A percentile compares a stretch with the other conserved stretches of the same genome.
Evolutionary conservation across 2,113 vertebrate species (phyloP).

Genomic region (Anoura caudifer): DNA sequence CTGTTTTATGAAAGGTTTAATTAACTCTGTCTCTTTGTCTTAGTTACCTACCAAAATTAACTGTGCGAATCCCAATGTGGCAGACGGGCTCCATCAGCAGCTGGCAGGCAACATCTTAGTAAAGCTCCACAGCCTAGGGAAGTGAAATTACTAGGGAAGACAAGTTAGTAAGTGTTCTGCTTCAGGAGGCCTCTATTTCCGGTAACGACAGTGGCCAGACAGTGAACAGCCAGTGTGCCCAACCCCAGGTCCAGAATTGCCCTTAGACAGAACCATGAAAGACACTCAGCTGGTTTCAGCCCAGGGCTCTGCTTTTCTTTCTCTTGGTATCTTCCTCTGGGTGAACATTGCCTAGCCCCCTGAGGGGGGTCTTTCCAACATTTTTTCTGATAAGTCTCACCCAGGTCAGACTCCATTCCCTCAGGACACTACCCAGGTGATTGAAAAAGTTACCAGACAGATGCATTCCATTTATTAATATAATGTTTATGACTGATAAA

Average conservation of each 20-base stretch:
- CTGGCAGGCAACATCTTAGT: neutral
- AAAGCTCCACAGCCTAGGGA: neutral
- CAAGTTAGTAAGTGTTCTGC: neutral
- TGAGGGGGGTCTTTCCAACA: neutral
- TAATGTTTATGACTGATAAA: neutral
- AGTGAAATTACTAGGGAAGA: constrained; percentile 31
- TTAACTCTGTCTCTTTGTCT: constrained; percentile 53
- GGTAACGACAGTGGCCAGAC: neutral
- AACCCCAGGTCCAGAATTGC: neutral
- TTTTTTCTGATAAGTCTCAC: neutral
- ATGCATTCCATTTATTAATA: neutral
- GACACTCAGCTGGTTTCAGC: neutral
- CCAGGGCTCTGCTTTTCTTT: neutral
- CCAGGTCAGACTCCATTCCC: no score
- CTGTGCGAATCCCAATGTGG: neutral
- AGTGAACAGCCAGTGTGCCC: neutral
- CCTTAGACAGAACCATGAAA: neutral
- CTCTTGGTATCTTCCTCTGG: neutral
- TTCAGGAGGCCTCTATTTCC: neutral
- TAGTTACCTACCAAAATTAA: constrained; percentile 64
- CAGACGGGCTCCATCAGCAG: neutral
- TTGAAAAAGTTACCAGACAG: neutral
- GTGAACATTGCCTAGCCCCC: neutral
- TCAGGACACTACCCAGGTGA: neutral
- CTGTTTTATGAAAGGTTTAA: constrained; percentile 50